Base-by-base conservation (phyloP, 2,888 invertebrate species). In the Schrankia costaestrigalis region DNA sequence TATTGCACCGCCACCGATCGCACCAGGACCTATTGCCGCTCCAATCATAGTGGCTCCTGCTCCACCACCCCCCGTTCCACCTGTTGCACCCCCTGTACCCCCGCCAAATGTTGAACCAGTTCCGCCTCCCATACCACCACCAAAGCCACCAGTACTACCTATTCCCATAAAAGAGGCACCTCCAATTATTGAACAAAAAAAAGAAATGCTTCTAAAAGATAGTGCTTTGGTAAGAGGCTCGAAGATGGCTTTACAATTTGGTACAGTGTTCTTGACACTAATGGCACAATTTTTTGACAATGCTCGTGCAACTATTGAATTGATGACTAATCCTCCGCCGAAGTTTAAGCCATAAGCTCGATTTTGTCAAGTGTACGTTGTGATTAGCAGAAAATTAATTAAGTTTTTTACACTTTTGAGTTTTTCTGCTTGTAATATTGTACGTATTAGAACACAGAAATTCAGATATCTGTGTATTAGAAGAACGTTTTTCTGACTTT, bases 221-320 rank as follows among this genome's bases (percentile, higher is more conserved):
- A 50, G 26, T 23, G 11, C 44, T 5, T 25, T 63, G 5, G 18
- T 62, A 2, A 44, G 65, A 44, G 70, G 78, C 10, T 69, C 75
- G 5, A 66, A 64, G 25, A 60, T 73, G 21, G 78, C 74, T 10
- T 46, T 78, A 22, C 71, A 75, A 35, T 73, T 74, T 15, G 78
- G 82, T n/a, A 78, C 78, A 9, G 63, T 78, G 22, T 62, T 85
- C 25, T 53, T 82, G 13, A 70, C 78, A 41, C 55, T 78, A 8
- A 41, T 85, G 45, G 65, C 76, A 6, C 71, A 78, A 36, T 66
- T 83, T 32, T 57, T 83, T 26, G 67, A 60, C 25, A 73, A 69
- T 22, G 73, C 73, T 13, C 63, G 70, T 1, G 47, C 60, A 7
- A 64, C 60, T 30, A 60, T 78, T n/a, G 70, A 61, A 46, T 67